Base-by-base conservation (phyloP, 2,113 vertebrate species). In the Epinephelus moara region DNA sequence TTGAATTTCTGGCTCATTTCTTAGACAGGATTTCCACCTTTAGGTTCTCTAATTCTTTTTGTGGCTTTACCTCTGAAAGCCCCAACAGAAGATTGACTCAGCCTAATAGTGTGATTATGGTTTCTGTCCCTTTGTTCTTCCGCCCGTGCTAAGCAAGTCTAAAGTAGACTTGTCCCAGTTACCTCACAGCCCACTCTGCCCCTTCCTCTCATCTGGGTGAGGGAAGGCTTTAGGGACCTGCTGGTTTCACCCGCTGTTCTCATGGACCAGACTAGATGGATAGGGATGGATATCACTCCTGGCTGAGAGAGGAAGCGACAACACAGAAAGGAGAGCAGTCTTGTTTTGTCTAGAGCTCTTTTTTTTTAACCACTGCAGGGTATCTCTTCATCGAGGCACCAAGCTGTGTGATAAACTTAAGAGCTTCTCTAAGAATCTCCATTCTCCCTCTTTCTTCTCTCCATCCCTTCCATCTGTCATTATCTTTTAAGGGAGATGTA, bases 271-370 rank as follows among this genome's bases (percentile, higher is more conserved):
- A 77, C 82, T 30, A 87, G 83, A 94, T 76, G 72, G 64, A 88
- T 57, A 69, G 62, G 68, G 45, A 76, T 89, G 78, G 70, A 61
- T 91, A 91, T 93, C 87, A 71, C 30, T 76, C 59, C 63, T 57
- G 69, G 49, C 27, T 68, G 71, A 61, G 71, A 73, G 37, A 66
- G 78, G 33, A 66, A 81, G 47, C 78, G 60, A 30, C 49, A 76
- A 49, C 74, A 77, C 85, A 82, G 81, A 89, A 64, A 62, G 81
- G 42, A 81, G 81, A 80, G 67, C 49, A 30, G 45, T 25, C 67
- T 84, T 96, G 91, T 96, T 96, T 94, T 94, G 96, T 94, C 95
- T 95, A 88, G 64, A 69, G 59, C 82, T 87, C 70, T 68, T 81
- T n/a, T 85, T 42, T 45, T 45, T 12, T 37, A 6, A 73, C 82